These are phyloP conservation scores for Aporophyla lueneburgensis DNA, from an alignment of 2,888 invertebrate genomes.

Conservation along the genomic window DNA sequence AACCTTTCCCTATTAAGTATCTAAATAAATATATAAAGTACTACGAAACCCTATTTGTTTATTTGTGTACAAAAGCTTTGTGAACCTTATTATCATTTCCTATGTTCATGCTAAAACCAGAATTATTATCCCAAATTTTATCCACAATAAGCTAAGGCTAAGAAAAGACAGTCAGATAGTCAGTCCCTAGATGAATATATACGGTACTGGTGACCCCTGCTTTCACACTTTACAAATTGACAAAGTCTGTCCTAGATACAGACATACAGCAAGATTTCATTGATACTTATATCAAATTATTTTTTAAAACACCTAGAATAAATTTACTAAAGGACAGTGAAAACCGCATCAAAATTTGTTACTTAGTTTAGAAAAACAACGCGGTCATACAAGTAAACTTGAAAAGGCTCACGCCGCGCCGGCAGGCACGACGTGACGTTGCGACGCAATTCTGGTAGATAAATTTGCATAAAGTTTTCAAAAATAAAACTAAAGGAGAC, in stretches of 20 bases:
- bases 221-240: neutral
- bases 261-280: neutral
- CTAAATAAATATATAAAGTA: slow-evolving; percentile 55
- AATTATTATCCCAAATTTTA: no score
- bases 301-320: no score
- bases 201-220: neutral
- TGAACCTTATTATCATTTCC: neutral
- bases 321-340: neutral
- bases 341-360: neutral
- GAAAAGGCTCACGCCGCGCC: neutral
- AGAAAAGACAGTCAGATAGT: neutral
- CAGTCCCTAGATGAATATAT: neutral
- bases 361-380: neutral
- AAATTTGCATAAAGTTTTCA: no score
- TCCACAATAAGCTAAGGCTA: neutral
- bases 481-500: no score
- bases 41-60: neutral
- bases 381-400: neutral
- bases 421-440: no score
- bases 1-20: slow-evolving; percentile 46
- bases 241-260: no score
- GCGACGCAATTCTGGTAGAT: no score
- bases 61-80: neutral
- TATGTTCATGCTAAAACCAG: neutral
- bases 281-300: neutral